Evolutionary conservation across 2,797 vertebrate genomes (phyloP).

Genomic region (Dryobates pubescens): DNA sequence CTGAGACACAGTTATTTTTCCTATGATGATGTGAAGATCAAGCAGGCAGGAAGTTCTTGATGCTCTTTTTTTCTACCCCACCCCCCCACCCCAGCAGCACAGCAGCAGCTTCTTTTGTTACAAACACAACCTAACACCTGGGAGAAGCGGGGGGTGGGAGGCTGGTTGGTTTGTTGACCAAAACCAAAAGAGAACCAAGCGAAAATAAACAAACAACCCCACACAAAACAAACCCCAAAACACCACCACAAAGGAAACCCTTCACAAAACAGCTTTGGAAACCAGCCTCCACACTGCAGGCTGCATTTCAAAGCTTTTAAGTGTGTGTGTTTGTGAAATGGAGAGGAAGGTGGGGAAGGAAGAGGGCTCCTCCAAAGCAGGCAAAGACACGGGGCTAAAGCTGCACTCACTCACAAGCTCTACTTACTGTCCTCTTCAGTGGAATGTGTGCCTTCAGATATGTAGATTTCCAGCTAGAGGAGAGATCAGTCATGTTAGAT

Average conservation of each 20-base stretch:
- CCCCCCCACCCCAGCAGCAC: neutral
- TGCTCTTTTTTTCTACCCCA: neutral
- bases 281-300: rapidly evolving
- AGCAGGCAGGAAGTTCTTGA: neutral
- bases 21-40: neutral
- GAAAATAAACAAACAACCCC: too few species aligned
- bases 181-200: neutral
- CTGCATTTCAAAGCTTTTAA: neutral
- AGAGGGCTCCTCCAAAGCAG: neutral
- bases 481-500: conserved; percentile 29
- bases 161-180: neutral
- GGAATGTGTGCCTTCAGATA: conserved; percentile 94
- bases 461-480: conserved; percentile 94
- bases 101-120: neutral
- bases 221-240: too few species aligned
- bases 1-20: rapidly evolving
- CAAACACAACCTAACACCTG: neutral
- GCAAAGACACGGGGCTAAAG: neutral
- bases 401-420: neutral
- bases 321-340: neutral
- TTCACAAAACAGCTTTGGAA: neutral
- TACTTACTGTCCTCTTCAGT: conserved; percentile 97
- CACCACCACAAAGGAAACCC: too few species aligned
- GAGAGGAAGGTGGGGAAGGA: neutral
- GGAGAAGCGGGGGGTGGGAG: neutral